These are phyloP conservation scores for Vimba vimba DNA, from an alignment of 2,113 vertebrate genomes.

Conservation along the genomic window DNA sequence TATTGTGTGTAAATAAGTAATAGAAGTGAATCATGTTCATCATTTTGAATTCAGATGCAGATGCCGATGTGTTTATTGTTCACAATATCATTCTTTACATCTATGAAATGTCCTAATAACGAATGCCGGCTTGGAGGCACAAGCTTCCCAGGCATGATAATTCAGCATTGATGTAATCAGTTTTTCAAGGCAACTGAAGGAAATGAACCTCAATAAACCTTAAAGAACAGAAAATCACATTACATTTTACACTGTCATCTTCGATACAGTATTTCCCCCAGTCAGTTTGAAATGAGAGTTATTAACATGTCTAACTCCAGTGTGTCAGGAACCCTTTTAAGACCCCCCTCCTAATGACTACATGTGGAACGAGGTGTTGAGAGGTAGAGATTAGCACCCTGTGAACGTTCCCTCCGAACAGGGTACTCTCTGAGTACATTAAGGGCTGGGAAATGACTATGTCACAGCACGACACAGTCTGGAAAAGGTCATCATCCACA, in stretches of 20 bases:
- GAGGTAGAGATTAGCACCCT: conserved; percentile 52
- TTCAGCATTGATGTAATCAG: neutral
- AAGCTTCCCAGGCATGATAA: neutral
- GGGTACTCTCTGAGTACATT: conserved; percentile 50
- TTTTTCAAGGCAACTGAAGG: neutral
- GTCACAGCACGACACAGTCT: conserved; percentile 56
- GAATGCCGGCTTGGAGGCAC: neutral
- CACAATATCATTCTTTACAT: neutral
- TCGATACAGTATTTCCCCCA: conserved; percentile 41
- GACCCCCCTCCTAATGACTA: conserved; percentile 54
- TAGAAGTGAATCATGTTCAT: neutral
- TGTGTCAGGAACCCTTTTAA: conserved; percentile 55
- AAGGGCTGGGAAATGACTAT: conserved; percentile 51
- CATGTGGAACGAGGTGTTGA: conserved; percentile 48
- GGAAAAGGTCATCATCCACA: conserved; percentile 67
- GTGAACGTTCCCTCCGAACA: conserved; percentile 31
- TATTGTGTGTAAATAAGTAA: neutral
- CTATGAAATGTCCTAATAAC: neutral
- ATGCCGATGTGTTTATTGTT: no score
- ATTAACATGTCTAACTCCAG: conserved; percentile 47
- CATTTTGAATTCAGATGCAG: neutral
- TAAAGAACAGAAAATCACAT: conserved; percentile 27
- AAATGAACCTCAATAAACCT: neutral
- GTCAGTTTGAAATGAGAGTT: conserved; percentile 41
- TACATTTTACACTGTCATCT: conserved; percentile 35